phyloP scores from a whole-genome alignment of 2,797 vertebrate species.

The Onychomys torridus region DNA sequence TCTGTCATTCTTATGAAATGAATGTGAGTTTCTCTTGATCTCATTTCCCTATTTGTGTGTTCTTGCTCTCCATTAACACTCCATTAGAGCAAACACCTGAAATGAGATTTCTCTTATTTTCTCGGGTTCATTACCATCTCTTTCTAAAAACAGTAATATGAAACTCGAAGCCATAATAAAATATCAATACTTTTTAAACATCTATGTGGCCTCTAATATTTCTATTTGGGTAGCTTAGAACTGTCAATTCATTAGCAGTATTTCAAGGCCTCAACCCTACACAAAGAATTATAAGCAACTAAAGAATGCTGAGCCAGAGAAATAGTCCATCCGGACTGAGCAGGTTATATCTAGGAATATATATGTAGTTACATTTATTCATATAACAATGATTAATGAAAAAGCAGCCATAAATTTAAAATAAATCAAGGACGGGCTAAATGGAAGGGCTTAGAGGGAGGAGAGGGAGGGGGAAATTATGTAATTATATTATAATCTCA shows the following conservation, averaged over 20 bases:
- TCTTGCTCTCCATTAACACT: conserved; percentile 22
- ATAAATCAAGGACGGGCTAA: not conserved
- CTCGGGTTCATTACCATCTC: not conserved
- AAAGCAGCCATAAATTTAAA: not conserved
- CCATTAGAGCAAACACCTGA: conserved; percentile 16
- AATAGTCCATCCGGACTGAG: not conserved
- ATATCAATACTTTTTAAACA: not conserved
- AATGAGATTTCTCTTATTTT: not conserved
- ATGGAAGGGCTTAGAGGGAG: not conserved
- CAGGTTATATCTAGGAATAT: not conserved
- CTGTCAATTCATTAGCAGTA: not conserved
- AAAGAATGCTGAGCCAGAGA: not conserved
- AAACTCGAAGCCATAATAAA: not conserved
- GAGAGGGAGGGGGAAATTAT: not conserved
- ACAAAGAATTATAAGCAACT: not conserved
- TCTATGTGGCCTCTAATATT: not conserved
- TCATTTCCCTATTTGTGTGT: not conserved
- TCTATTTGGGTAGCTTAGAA: conserved; percentile 31
- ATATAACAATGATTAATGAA: not conserved
- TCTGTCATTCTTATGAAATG: not conserved
- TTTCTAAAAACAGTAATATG: not conserved
- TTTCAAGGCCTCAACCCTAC: not conserved
- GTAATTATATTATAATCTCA: not conserved
- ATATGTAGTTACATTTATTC: not conserved
- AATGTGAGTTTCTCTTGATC: not conserved